These are phyloP conservation scores for Notocelia uddmanniana DNA, from an alignment of 2,888 invertebrate genomes.

Conservation along the genomic window DNA sequence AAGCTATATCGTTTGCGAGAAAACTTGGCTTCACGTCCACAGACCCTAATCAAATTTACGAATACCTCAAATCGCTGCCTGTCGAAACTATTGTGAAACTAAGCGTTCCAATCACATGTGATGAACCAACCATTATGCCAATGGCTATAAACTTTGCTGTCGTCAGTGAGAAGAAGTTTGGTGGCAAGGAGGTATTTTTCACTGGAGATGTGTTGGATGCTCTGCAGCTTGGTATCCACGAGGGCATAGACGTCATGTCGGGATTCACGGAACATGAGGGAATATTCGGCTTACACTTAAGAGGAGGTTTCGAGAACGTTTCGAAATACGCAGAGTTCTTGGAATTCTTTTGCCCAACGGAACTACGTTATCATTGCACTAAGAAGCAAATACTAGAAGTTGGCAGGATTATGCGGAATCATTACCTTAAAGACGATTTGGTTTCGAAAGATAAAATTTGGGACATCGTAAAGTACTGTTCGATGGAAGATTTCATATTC, in stretches of 20 bases:
- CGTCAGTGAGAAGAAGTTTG: conserved; percentile 60
- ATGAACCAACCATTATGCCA: conserved; percentile 44
- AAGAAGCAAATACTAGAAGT: conserved; percentile 54
- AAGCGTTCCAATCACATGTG: conserved; percentile 47
- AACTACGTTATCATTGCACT: conserved; percentile 47
- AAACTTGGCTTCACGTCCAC: conserved; percentile 54
- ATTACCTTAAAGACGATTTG: conserved; percentile 52
- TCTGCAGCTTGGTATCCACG: conserved; percentile 77
- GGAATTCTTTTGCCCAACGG: conserved; percentile 53
- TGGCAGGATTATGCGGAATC: conserved; percentile 54
- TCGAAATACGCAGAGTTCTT: conserved; percentile 53
- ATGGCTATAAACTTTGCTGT: conserved; percentile 53
- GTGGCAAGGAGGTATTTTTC: conserved; percentile 59
- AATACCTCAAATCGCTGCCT: no score
- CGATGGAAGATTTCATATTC: conserved; percentile 52
- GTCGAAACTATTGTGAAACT: conserved; percentile 48
- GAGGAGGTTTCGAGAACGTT: conserved; percentile 47
- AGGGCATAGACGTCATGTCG: conserved; percentile 87
- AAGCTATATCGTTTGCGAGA: conserved; percentile 59
- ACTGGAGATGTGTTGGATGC: conserved; percentile 62
- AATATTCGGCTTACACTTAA: conserved; percentile 46
- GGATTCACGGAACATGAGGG: conserved; percentile 90
- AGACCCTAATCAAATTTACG: no score
- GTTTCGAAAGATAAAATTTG: conserved; percentile 50
- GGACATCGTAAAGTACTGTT: conserved; percentile 51